Evolutionary conservation across 53 echinoderm and acorn worm species (phyloP), one percentile per base, ranked within the genome.

Genomic region (Crossaster papposus): DNA sequence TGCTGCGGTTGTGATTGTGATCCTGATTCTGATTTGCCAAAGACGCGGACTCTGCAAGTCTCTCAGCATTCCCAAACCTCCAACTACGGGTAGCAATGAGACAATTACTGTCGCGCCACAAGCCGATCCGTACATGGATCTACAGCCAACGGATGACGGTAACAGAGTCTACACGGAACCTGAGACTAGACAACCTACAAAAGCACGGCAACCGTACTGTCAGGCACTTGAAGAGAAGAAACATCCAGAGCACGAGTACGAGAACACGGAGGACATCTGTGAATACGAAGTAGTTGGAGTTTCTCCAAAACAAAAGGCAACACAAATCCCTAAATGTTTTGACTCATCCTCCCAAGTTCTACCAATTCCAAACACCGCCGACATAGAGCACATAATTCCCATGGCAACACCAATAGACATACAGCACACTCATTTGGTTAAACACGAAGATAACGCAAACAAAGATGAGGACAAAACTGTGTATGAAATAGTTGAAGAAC

Each of bases 111-210:
- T 14, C 85, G 28, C 53, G n/a, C 68, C 77, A 12, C 33, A 58
- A 64, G 65, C 12, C 63, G 77, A 58, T 77, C 63, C 58, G n/a
- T 75, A 76, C 76, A 77, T 36, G 77, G 87, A 77, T 34, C 77
- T 55, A 58, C 87, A 62, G 23, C 86, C 76, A 63, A 77, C 77
- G 35, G 87, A 38, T 20, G 37, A 87, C 58, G 26, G 58, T 15
- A 32, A 54, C 36, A 62, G 20, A 73, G 85, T 3, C 20, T 74
- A 73, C 73, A 85, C 14, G 30, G 55, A 73, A 4, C 85, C 54
- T 11, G 30, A 18, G 23, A 52, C 29, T 22, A 28, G 24, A 28
- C 54, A 31, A n/a, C 9, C 83, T 26, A 36, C 83, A 13, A 53
- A 0, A 18, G 30, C 51, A 15, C 51, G 32, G 23, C 85, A 85